These are phyloP conservation scores for Dione juno DNA, from an alignment of 2,888 invertebrate genomes.

Conservation along the genomic window DNA sequence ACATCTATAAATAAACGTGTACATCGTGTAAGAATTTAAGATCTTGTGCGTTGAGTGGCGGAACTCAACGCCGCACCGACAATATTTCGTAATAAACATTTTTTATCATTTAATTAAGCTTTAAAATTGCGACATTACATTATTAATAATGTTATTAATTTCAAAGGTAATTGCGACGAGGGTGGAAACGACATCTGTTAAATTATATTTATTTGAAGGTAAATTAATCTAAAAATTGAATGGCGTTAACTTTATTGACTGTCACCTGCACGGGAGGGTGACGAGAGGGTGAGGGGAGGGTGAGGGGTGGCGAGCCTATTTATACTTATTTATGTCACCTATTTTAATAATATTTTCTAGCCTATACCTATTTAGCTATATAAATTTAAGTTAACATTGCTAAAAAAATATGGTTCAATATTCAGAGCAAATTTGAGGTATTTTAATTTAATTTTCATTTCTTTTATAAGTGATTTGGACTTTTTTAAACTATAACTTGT, in stretches of 20 bases:
- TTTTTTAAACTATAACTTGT: no score
- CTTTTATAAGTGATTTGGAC: no score
- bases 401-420: no score
- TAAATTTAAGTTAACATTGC: no score
- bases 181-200: not conserved
- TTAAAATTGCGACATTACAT: not conserved
- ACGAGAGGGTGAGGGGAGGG: not conserved
- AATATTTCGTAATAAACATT: no score
- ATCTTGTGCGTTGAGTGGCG: no score
- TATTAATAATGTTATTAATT: not conserved
- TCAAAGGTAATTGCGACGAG: not conserved
- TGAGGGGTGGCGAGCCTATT: not conserved
- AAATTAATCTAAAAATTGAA: slow-evolving; percentile 36
- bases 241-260: slow-evolving; percentile 25
- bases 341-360: not conserved
- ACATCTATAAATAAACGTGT: not conserved
- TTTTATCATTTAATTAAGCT: no score
- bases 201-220: slow-evolving; percentile 23
- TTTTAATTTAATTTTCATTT: no score
- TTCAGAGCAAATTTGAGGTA: no score
- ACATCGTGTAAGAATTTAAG: no score
- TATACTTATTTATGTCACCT: slow-evolving; percentile 2
- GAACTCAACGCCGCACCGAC: no score
- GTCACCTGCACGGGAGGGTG: slow-evolving; percentile 20
- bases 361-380: no score